A percentile compares a stretch with the other conserved stretches of the same genome.
Evolutionary conservation across 2,888 invertebrate species (phyloP).

Genomic region (Hemithea aestivaria): DNA sequence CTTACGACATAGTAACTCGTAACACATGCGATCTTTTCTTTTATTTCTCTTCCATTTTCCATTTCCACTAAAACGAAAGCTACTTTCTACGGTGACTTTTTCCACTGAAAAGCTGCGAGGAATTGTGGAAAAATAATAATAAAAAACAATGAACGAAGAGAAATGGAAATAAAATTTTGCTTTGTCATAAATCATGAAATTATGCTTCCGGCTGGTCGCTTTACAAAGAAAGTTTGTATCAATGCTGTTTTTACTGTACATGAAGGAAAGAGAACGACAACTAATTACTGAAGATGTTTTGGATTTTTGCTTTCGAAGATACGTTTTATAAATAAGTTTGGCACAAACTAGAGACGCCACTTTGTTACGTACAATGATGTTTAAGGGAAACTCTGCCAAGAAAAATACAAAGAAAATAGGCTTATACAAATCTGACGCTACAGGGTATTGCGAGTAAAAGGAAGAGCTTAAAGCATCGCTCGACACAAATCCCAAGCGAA

Average conservation of each 20-base stretch:
- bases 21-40: slow-evolving; percentile 65
- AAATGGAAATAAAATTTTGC: slow-evolving; percentile 76
- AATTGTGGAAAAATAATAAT: slow-evolving; percentile 63
- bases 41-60: slow-evolving; percentile 68
- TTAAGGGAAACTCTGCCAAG: slow-evolving; percentile 29
- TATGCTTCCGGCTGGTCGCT: slow-evolving; percentile 65
- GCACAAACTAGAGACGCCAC: slow-evolving; percentile 1
- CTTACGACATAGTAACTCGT: slow-evolving; percentile 28
- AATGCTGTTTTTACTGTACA: slow-evolving; percentile 53
- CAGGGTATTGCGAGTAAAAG: slow-evolving; percentile 51
- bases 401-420: slow-evolving; percentile 38
- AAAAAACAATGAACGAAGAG: slow-evolving; percentile 68
- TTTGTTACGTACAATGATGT: slow-evolving; percentile 23
- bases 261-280: slow-evolving; percentile 41
- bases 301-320: slow-evolving; percentile 16
- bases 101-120: slow-evolving; percentile 63
- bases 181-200: slow-evolving; percentile 75
- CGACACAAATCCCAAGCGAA: slow-evolving; percentile 74
- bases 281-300: slow-evolving; percentile 33
- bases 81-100: slow-evolving; percentile 69
- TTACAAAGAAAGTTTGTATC: slow-evolving; percentile 71
- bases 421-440: slow-evolving; percentile 44
- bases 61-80: slow-evolving; percentile 71
- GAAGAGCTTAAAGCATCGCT: slow-evolving; percentile 65
- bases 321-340: slow-evolving; percentile 9